A percentile compares a stretch with the other conserved stretches of the same genome.
Conservation (phyloP, 2,113 vertebrate genomes). For the Mormyrus iriodes region DNA sequence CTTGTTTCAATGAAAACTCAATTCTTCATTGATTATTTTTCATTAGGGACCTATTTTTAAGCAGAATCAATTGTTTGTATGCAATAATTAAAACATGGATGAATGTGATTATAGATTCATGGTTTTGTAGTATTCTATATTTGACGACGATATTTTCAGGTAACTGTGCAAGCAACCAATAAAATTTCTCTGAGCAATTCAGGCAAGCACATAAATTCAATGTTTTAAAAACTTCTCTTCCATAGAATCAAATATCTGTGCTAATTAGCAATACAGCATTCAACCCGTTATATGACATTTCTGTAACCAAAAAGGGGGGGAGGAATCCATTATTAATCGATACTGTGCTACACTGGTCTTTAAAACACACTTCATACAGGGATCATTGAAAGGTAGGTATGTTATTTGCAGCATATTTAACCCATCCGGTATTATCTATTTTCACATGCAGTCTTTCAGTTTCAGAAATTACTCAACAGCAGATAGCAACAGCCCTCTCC, state of each 20-base stretch:
- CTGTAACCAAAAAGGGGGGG: background rate
- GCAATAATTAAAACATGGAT: background rate
- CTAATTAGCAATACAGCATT: background rate
- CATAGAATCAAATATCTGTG: background rate
- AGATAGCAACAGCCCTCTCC: background rate
- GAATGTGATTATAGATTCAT: background rate
- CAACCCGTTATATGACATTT: background rate
- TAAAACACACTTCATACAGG: background rate
- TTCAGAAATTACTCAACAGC: background rate
- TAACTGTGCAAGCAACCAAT: background rate
- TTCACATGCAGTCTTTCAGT: constrained; percentile 1
- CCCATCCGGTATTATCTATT: background rate
- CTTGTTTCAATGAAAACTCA: constrained; percentile 11
- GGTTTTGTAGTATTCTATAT: background rate
- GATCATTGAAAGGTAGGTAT: background rate
- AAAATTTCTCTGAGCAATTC: background rate
- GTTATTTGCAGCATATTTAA: background rate
- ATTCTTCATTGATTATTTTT: background rate
- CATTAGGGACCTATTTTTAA: background rate
- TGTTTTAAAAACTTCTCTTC: background rate
- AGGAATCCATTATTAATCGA: background rate
- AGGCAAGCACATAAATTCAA: background rate
- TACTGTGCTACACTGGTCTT: background rate
- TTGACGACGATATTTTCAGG: background rate
- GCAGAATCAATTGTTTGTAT: background rate